Percentiles rank a stretch among this genome's conserved stretches.
Conservation (phyloP, 2,888 invertebrate species). For the Plagodis pulveraria region DNA sequence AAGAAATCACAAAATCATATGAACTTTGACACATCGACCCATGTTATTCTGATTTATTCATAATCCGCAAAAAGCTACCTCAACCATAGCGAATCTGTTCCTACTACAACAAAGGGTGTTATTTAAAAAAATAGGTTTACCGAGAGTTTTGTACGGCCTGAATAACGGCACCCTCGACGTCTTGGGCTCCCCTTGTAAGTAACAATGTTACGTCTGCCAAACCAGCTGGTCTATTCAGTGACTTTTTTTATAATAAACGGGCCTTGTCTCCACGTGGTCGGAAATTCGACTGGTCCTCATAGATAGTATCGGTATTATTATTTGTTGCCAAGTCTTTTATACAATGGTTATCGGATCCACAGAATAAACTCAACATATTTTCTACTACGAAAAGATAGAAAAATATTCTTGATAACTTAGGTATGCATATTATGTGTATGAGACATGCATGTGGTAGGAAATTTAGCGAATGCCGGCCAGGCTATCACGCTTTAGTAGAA, state of each 20-base stretch:
- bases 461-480: too few species aligned
- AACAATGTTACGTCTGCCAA: conserved; percentile 72
- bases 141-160: conserved; percentile 35
- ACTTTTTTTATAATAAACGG: conserved; percentile 49
- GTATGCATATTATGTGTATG: too few species aligned
- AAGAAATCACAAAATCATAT: conserved; percentile 51
- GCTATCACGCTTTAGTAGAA: too few species aligned
- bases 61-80: conserved; percentile 46
- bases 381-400: too few species aligned
- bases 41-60: conserved; percentile 56
- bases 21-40: conserved; percentile 75
- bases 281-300: conserved; percentile 60
- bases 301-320: conserved; percentile 35
- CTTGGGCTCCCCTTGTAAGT: conserved; percentile 67
- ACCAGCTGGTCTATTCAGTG: conserved; percentile 80
- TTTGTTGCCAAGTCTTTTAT: conserved; percentile 6
- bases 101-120: conserved; percentile 55
- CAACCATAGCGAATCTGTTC: conserved; percentile 68
- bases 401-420: too few species aligned
- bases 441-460: too few species aligned
- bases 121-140: conserved; percentile 44
- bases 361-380: too few species aligned
- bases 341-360: too few species aligned
- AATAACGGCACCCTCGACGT: conserved; percentile 68
- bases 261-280: conserved; percentile 71